phyloP scores from a whole-genome alignment of 2,797 vertebrate species.

The Mormyrops boulengeri region DNA sequence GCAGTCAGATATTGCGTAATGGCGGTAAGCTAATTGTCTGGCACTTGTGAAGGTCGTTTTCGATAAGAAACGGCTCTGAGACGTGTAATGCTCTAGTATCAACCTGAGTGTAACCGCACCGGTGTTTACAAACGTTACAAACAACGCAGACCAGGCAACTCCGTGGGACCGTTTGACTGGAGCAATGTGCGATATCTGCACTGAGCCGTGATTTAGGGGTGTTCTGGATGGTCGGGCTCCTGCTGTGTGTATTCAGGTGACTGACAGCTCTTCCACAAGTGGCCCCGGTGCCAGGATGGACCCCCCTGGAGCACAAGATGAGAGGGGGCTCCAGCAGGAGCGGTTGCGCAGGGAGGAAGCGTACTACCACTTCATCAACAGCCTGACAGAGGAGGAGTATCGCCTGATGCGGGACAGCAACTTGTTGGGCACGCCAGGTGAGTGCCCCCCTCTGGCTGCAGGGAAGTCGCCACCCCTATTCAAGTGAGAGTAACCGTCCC shows the following conservation, averaged over 20 bases:
- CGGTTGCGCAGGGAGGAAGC: conserved; percentile 90
- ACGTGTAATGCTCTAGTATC: not conserved
- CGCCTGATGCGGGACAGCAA: conserved; percentile 90
- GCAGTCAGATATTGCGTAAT: not conserved
- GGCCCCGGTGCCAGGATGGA: conserved; percentile 53
- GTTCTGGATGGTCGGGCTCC: not conserved
- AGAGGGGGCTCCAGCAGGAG: conserved; percentile 83
- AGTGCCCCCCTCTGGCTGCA: conserved; percentile 19
- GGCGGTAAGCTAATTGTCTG: not conserved
- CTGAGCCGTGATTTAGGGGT: not conserved
- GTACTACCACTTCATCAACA: conserved; percentile 94
- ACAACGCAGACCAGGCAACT: not conserved
- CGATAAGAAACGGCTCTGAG: not conserved
- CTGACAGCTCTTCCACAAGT: not conserved
- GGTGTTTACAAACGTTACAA: not conserved
- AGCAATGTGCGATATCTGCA: not conserved
- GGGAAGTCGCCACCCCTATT: not conserved
- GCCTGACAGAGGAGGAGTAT: conserved; percentile 88
- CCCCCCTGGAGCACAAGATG: conserved; percentile 67
- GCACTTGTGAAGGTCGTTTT: not conserved
- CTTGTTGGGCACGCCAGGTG: conserved; percentile 90
- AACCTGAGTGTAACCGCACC: not conserved
- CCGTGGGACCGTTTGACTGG: not conserved
- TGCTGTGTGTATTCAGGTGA: not conserved
- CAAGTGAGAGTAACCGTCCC: not conserved